These are phyloP conservation scores for Osedax frankpressi DNA, from an alignment of 2,888 invertebrate genomes.

Conservation along the genomic window DNA sequence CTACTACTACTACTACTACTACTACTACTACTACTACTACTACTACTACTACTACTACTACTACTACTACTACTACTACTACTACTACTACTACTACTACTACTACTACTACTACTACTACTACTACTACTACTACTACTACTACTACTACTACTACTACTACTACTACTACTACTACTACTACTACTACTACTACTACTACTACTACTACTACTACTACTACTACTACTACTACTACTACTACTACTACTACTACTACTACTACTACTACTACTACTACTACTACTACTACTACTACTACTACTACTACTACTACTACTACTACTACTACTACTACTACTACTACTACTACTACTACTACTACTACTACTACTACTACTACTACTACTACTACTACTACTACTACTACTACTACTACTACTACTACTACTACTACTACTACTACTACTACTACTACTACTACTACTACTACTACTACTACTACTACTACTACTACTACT, in stretches of 20 bases:
- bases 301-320: neutral
- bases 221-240: neutral
- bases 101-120: neutral
- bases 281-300: neutral
- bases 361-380: no score
- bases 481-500: no score
- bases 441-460: no score
- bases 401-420: no score
- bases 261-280: neutral
- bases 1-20: neutral
- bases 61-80: neutral
- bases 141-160: neutral
- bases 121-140: neutral
- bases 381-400: no score
- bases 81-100: neutral
- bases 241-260: neutral
- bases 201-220: neutral
- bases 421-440: no score
- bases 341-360: no score
- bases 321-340: neutral
- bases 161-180: neutral
- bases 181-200: neutral
- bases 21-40: neutral
- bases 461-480: no score
- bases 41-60: neutral